Base-by-base conservation (phyloP, 2,888 invertebrate genomes). In the Ametastegia equiseti region DNA sequence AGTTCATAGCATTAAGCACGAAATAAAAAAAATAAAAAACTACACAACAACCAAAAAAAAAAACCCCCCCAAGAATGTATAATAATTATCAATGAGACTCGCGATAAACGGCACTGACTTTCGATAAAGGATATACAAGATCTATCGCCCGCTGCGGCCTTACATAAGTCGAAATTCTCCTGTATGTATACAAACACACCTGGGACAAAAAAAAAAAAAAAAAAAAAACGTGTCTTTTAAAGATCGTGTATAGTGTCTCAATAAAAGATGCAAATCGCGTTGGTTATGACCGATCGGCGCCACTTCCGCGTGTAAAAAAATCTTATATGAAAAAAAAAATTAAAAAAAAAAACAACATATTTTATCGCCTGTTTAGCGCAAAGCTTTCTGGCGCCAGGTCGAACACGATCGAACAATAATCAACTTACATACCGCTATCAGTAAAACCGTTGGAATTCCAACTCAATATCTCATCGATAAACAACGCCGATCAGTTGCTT, bases 381-480 rank as follows among this genome's bases (percentile, higher is more conserved):
- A 71, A 42, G 71, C 42, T 47, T 71, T 71, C 67, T 67, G 67
- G 67, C 67, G 67, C 71, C 71, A 45, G 45, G 13, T 47, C 13
- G 15, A 67, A 39, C 11, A 63, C 19, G 73, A 75, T 54, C 36
- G 13, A 75, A 19, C 23, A 36, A 54, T 75, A 54, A 54, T 54
- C 75, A 54, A 33, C 75, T 50, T 27, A 4, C 11, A 13, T 13
- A 23, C 36, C 33, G 54, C 6, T 75, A 75, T 75, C 75, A 54
- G 75, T 45, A 36, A n/a, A 39, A 54, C 54, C 75, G 60, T 30
- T 75, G 75, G 75, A 50, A 75, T 75, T 50, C 75, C 36, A 9
- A 54, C 54, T 54, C 50, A 5, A 30, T 30, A n/a, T 50, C 75
- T 75, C 54, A 75, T 75, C 75, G 27, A 54, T 36, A n/a, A 54